Conservation (phyloP, 2,888 invertebrate species). For the Caenorhabditis uteleia region DNA sequence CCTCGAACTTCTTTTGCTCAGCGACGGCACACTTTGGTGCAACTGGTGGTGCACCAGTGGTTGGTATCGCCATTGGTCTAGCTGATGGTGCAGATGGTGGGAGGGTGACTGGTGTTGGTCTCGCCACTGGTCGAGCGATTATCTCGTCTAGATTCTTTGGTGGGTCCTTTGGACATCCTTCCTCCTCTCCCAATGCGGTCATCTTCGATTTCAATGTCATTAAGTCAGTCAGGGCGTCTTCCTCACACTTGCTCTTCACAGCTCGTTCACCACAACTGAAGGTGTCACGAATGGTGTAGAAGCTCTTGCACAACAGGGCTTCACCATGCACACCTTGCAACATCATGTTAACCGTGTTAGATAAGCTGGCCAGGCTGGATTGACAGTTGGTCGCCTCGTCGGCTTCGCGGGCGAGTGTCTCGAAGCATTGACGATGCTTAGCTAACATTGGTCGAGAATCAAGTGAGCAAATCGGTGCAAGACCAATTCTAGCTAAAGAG, state of each 20-base stretch:
- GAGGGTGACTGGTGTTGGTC: conserved; percentile 43
- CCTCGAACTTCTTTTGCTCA: conserved; percentile 60
- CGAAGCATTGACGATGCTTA: conserved; percentile 57
- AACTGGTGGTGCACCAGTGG: conserved; percentile 12
- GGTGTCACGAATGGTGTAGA: conserved; percentile 62
- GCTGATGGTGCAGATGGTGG: conserved; percentile 36
- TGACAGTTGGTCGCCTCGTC: conserved; percentile 56
- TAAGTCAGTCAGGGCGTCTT: conserved; percentile 51
- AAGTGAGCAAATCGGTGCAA: conserved; percentile 62
- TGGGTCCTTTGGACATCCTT: conserved; percentile 60
- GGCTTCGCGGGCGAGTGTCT: conserved; percentile 41
- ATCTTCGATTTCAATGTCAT: conserved; percentile 56
- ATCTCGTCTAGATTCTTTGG: conserved; percentile 62
- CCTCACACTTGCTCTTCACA: conserved; percentile 52
- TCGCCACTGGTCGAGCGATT: conserved; percentile 57
- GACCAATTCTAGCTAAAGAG: conserved; percentile 65
- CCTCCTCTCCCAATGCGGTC: conserved; percentile 59
- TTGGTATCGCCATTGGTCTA: conserved; percentile 45
- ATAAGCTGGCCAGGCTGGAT: conserved; percentile 53
- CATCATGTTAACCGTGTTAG: conserved; percentile 60
- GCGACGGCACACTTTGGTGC: conserved; percentile 48
- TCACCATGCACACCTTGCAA: conserved; percentile 65
- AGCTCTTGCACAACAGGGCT: conserved; percentile 65
- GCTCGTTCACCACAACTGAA: conserved; percentile 62
- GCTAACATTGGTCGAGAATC: conserved; percentile 53